A percentile compares a stretch with the other conserved stretches of the same genome.
Conservation (phyloP, 1,140 invertebrate genomes). For the Carposina sasakii region DNA sequence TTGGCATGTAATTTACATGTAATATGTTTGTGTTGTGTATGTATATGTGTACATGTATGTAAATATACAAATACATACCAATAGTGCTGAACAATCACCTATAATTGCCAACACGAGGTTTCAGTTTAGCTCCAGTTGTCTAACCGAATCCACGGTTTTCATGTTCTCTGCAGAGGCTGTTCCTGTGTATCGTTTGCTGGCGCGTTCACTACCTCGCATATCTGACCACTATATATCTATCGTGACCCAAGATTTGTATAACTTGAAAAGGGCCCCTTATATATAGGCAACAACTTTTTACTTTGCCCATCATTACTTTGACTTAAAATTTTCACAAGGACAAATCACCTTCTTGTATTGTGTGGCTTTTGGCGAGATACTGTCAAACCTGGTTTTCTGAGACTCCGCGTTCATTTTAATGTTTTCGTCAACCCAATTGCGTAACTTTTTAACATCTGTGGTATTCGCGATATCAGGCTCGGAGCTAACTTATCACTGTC, state of each 20-base stretch:
- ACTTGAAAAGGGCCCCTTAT: background rate
- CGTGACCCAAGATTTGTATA: background rate
- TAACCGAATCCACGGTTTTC: background rate
- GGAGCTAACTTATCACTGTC: background rate
- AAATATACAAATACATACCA: too few relatives aligned
- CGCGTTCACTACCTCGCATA: background rate
- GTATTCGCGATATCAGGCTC: background rate
- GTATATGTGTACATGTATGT: too few relatives aligned
- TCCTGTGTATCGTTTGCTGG: background rate
- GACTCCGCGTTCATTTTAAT: background rate
- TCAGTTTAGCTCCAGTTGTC: background rate
- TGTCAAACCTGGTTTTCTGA: background rate
- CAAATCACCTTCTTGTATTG: background rate
- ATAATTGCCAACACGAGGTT: too few relatives aligned
- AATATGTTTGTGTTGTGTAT: too few relatives aligned
- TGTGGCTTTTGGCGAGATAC: background rate
- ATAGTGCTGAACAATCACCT: too few relatives aligned
- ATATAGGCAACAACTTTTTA: background rate
- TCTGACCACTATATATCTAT: background rate
- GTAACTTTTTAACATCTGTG: background rate
- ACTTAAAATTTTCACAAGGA: background rate
- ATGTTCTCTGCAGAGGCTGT: background rate
- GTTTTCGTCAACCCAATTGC: background rate
- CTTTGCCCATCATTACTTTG: background rate
- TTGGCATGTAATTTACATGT: too few relatives aligned